Conservation (phyloP, 2,113 vertebrate species). For the Bettongia penicillata region DNA sequence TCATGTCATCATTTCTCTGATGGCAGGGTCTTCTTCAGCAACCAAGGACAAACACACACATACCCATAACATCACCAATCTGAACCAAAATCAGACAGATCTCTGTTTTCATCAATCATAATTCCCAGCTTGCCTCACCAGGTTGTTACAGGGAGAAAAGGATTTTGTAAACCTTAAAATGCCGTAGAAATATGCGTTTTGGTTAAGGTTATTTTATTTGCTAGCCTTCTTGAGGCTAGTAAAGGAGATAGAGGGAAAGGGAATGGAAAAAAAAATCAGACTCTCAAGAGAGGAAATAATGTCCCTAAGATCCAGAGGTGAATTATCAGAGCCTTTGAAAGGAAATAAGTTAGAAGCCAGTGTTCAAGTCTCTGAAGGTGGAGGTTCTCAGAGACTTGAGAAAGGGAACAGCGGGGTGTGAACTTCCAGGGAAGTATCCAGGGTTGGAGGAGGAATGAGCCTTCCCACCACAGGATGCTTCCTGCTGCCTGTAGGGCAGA, state of each 20-base stretch:
- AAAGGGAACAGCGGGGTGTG: not conserved
- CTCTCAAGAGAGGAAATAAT: not conserved
- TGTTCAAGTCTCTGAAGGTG: not conserved
- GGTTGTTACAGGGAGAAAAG: not conserved
- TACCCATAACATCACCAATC: not conserved
- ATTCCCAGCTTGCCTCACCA: not conserved
- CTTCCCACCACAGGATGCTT: not conserved
- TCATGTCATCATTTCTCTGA: too few species aligned
- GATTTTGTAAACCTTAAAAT: not conserved
- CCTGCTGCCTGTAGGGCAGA: not conserved
- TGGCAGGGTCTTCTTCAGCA: too few species aligned
- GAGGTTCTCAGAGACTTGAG: not conserved
- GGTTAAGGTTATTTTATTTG: not conserved
- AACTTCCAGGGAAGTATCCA: not conserved
- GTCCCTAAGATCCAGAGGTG: not conserved
- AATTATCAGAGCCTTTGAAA: not conserved
- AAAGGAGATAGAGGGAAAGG: not conserved
- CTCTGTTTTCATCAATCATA: not conserved
- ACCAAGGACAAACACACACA: too few species aligned
- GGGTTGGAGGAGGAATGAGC: not conserved
- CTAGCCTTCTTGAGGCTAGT: not conserved
- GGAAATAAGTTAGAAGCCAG: not conserved
- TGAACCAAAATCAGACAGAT: not conserved
- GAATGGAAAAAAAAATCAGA: not conserved
- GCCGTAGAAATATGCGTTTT: not conserved